Conservation (phyloP, 2,888 invertebrate species). For the Saturnia pavonia region DNA sequence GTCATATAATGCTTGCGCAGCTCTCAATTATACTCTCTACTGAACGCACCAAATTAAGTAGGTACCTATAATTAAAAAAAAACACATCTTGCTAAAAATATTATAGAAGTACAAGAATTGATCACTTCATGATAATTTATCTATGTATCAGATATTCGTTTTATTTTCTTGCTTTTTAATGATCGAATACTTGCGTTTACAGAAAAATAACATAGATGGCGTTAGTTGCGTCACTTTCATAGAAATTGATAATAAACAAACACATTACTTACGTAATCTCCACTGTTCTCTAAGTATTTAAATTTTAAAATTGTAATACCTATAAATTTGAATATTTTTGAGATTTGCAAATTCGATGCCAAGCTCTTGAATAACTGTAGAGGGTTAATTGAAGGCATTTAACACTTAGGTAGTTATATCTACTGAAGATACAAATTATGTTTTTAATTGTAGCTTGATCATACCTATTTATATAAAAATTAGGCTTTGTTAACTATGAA, state of each 20-base stretch:
- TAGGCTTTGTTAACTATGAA: too few species aligned
- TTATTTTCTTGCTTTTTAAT: not conserved
- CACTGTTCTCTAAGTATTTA: not conserved
- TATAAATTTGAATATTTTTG: not conserved
- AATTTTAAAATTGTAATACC: not conserved
- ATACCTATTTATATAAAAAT: too few species aligned
- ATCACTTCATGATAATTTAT: too few species aligned
- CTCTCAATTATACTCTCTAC: too few species aligned
- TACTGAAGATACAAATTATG: not conserved
- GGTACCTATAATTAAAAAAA: too few species aligned
- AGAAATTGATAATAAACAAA: not conserved
- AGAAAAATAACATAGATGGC: conserved; percentile 25
- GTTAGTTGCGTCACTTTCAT: conserved; percentile 18
- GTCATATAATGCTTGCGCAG: too few species aligned
- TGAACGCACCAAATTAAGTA: too few species aligned
- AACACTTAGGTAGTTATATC: not conserved
- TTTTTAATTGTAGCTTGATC: too few species aligned
- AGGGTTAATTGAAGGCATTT: not conserved
- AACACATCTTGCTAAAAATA: too few species aligned
- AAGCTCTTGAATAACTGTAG: not conserved
- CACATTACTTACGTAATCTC: not conserved
- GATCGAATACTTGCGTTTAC: not conserved
- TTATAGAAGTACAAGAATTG: too few species aligned
- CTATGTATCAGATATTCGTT: too few species aligned
- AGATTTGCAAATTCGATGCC: not conserved